Evolutionary conservation across 92 coral and sea anemone species (phyloP).

Genomic region (Palythoa grandis): DNA sequence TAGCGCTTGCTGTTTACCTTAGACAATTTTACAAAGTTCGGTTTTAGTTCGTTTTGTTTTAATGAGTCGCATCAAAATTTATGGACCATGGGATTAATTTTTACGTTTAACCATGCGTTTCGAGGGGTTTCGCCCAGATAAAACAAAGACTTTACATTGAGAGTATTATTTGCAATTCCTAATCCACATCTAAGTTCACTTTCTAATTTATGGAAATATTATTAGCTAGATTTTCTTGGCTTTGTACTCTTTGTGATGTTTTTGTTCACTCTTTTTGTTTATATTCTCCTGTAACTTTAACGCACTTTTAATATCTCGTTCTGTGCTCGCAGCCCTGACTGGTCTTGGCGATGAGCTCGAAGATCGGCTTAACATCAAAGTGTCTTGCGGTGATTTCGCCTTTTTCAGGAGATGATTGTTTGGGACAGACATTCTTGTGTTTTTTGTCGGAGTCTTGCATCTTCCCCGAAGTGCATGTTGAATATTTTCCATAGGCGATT

Average conservation of each 20-base stretch:
- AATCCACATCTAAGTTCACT: constrained; percentile 3
- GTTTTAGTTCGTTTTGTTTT: too few species aligned
- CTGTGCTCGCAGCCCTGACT: neutral
- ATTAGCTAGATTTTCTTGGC: neutral
- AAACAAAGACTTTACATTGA: neutral
- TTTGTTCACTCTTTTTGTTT: constrained; percentile 7
- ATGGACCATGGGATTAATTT: too few species aligned
- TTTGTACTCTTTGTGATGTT: neutral
- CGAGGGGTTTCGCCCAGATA: neutral
- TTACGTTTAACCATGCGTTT: neutral
- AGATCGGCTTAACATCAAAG: constrained; percentile 16
- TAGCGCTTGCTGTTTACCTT: too few species aligned
- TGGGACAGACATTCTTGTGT: constrained; percentile 62
- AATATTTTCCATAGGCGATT: constrained; percentile 78
- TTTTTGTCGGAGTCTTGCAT: constrained; percentile 63
- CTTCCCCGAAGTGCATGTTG: constrained; percentile 71
- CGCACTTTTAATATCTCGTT: neutral
- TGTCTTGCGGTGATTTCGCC: constrained; percentile 63
- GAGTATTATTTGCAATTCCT: neutral
- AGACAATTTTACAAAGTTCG: too few species aligned
- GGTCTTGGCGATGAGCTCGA: neutral
- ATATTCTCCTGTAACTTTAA: neutral
- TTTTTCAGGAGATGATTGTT: constrained; percentile 55
- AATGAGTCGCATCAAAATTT: too few species aligned
- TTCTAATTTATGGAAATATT: neutral